Percentiles rank a stretch among this genome's conserved stretches.
Conservation (phyloP, 2,888 invertebrate species). For the Chloromyia formosa region DNA sequence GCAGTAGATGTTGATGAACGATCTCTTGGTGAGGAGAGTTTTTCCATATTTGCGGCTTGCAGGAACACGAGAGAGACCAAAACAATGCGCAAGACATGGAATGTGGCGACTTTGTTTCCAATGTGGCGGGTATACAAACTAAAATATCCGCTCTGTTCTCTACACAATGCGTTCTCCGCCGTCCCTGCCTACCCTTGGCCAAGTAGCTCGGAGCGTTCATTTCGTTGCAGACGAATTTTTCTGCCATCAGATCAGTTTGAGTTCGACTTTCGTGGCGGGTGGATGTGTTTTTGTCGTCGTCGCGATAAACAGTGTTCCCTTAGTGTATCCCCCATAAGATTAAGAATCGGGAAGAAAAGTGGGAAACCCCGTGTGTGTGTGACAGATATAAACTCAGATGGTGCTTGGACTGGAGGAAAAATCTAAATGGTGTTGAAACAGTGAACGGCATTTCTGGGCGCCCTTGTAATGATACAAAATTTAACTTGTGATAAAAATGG, state of each 20-base stretch:
- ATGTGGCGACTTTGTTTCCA: conserved; percentile 25
- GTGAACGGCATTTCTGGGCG: not conserved
- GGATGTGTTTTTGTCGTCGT: conserved; percentile 21
- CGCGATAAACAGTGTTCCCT: not conserved
- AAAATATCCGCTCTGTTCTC: not conserved
- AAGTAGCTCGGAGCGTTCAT: conserved; percentile 15
- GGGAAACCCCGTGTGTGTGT: not conserved
- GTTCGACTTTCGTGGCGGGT: conserved; percentile 63
- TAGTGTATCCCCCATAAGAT: not conserved
- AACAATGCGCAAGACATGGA: conserved; percentile 28
- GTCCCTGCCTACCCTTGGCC: not conserved
- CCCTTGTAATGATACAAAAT: not conserved
- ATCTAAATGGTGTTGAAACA: not conserved
- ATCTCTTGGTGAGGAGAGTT: conserved; percentile 23
- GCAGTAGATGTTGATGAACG: too few relatives aligned
- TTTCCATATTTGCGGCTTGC: not conserved
- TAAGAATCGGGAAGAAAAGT: conserved; percentile 15
- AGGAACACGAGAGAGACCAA: too few relatives aligned
- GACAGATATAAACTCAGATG: not conserved
- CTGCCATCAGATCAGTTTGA: conserved; percentile 60
- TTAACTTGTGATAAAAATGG: not conserved
- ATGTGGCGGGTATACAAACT: conserved; percentile 4
- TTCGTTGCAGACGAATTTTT: conserved; percentile 50
- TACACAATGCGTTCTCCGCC: not conserved
- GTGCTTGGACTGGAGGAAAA: conserved; percentile 1